Base-by-base conservation (phyloP, 2,113 vertebrate species). In the Platichthys stellatus region DNA sequence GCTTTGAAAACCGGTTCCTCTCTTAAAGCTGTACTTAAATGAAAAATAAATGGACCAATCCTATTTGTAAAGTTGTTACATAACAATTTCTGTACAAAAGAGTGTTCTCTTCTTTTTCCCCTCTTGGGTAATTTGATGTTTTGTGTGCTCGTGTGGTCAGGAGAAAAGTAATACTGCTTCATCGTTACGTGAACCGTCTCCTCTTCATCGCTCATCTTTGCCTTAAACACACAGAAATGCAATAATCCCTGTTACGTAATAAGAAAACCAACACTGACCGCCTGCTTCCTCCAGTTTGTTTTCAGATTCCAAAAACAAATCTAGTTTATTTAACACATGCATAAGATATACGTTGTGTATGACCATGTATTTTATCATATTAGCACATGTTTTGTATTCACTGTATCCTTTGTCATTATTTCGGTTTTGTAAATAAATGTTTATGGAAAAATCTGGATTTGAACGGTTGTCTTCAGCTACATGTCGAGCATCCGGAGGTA, bases 381-480 rank as follows among this genome's bases (percentile, higher is more conserved):
- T 91, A 89, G 85, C 85, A 92, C 77, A 78, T 84, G 69, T 92
- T 94, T 94, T 94, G 89, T 94, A 93, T 88, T 87, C 77, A 90
- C 83, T 85, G 78, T 78, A 85, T 89, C 82, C 83, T 84, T 86
- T 87, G 89, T 91, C 86, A 82, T 92, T 86, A 81, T 92, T 88
- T 86, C 80, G 35, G 60, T 90, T 92, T 92, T 94, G 92, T 95
- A 94, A 95, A 95, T 95, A 94, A 95, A 95, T 86, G 92, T 92
- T 93, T 88, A 92, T 85, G 54, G 69, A 82, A 85, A 38, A 20
- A 18, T 4, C 4, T 2, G 47, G 14, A 18, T 49, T 49, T 0
- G 4, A 49, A 20, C 14, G 4, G 47, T 18, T 18, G 47, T 51
- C 18, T 51, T 18, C 15, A 20, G 47, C 17, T 6, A 18, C 47